Percentiles rank a stretch among this genome's conserved stretches.
Evolutionary conservation across 2,888 invertebrate genomes (phyloP).

Genomic region (Pharmacophagus antenor): DNA sequence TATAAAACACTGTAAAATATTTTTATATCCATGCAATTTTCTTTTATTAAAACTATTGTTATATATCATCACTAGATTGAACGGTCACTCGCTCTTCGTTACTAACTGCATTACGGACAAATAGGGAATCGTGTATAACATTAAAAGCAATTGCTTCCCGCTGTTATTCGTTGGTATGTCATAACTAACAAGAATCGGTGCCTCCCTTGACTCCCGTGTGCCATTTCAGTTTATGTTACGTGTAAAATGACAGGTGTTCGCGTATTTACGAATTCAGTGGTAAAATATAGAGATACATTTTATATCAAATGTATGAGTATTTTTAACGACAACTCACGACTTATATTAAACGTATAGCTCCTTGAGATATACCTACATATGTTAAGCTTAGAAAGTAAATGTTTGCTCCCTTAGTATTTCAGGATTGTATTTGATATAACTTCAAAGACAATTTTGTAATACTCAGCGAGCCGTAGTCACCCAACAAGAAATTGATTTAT

Average conservation of each 20-base stretch:
- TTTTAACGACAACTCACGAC: background rate
- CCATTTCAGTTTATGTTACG: constrained; percentile 19
- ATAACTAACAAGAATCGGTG: background rate
- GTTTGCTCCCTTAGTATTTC: background rate
- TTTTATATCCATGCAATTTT: too few relatives aligned
- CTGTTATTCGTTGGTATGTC: background rate
- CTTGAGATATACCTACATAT: too few relatives aligned
- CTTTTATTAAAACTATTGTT: too few relatives aligned
- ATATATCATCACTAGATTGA: too few relatives aligned
- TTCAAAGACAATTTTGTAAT: background rate
- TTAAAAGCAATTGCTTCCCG: background rate
- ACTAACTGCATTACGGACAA: background rate
- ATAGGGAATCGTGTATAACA: background rate
- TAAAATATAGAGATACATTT: background rate
- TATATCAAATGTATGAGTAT: background rate
- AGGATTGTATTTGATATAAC: background rate
- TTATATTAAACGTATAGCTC: background rate
- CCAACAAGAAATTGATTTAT: background rate
- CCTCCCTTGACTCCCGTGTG: constrained; percentile 3
- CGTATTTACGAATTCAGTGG: constrained; percentile 9
- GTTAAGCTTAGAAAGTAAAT: too few relatives aligned
- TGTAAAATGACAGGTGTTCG: constrained; percentile 24
- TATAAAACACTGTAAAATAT: too few relatives aligned
- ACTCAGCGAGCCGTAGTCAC: background rate
- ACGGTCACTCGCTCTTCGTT: too few relatives aligned